Percentiles rank a stretch among this genome's conserved stretches.
phyloP scores from a whole-genome alignment of 1,140 invertebrate genomes.

The Planococcus citri region DNA sequence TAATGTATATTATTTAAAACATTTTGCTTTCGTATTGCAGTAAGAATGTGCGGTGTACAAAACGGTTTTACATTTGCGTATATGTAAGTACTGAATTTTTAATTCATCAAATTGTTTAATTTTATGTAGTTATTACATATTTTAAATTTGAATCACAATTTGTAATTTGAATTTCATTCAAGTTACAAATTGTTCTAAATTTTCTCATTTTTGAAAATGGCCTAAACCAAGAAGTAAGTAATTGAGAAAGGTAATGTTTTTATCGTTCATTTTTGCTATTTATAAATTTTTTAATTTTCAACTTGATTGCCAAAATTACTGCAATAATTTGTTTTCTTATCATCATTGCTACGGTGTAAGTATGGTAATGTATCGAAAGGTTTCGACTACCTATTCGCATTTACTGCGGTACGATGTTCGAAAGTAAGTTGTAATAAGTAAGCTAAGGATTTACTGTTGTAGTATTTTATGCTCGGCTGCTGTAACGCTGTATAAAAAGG shows the following conservation, averaged over 20 bases:
- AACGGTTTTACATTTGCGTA: neutral
- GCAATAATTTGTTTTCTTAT: neutral
- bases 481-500: neutral
- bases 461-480: neutral
- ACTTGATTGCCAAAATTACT: neutral
- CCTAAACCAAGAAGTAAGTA: neutral
- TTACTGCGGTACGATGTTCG: slow-evolving; percentile 1
- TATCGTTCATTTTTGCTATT: too few species aligned
- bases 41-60: slow-evolving; percentile 6
- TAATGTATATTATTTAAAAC: neutral
- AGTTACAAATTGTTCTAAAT: neutral
- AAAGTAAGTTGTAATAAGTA: slow-evolving; percentile 4
- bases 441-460: neutral
- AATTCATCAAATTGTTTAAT: neutral
- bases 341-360: neutral
- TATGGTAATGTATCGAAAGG: slow-evolving; percentile 2
- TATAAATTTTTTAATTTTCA: neutral
- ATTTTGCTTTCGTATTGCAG: neutral
- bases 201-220: neutral
- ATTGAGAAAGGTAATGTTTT: neutral
- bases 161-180: neutral
- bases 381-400: neutral
- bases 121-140: neutral
- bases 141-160: neutral
- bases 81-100: slow-evolving; percentile 1